phyloP scores from a whole-genome alignment of 2,888 invertebrate species.

The Amphipyra berbera region DNA sequence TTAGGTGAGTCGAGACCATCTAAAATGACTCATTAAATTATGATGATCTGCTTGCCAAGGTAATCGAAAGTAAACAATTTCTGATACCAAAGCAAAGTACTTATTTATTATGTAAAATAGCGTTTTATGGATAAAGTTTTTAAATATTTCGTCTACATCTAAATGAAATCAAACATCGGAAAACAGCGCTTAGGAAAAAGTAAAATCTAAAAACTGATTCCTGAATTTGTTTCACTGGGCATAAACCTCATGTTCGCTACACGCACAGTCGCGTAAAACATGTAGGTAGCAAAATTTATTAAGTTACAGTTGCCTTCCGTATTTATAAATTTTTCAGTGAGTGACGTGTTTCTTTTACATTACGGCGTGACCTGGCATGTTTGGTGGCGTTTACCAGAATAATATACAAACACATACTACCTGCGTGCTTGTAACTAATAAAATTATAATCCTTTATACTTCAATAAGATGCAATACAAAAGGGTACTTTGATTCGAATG shows the following conservation, averaged over 20 bases:
- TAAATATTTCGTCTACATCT: neutral
- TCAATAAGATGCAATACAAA: constrained; percentile 42
- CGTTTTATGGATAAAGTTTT: neutral
- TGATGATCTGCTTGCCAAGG: neutral
- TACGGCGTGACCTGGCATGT: constrained; percentile 49
- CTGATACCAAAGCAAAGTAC: neutral
- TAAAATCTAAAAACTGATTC: constrained; percentile 1
- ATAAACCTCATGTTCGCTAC: neutral
- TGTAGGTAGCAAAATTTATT: constrained; percentile 21
- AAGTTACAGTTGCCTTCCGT: constrained; percentile 31
- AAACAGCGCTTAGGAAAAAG: neutral
- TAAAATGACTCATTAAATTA: constrained; percentile 7
- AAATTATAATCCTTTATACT: constrained; percentile 38
- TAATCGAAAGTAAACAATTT: constrained; percentile 5
- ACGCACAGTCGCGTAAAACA: constrained; percentile 20
- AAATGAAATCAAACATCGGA: neutral
- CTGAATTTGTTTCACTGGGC: neutral
- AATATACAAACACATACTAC: constrained; percentile 39
- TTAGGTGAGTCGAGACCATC: neutral
- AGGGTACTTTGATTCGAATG: constrained; percentile 39
- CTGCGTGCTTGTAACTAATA: constrained; percentile 43
- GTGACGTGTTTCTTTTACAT: constrained; percentile 56
- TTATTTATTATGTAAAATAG: neutral
- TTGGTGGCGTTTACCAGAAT: constrained; percentile 38
- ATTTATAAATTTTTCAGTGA: constrained; percentile 50